Base-by-base conservation (phyloP, 35 echinoderm and acorn worm species). In the Anneissia japonica region DNA sequence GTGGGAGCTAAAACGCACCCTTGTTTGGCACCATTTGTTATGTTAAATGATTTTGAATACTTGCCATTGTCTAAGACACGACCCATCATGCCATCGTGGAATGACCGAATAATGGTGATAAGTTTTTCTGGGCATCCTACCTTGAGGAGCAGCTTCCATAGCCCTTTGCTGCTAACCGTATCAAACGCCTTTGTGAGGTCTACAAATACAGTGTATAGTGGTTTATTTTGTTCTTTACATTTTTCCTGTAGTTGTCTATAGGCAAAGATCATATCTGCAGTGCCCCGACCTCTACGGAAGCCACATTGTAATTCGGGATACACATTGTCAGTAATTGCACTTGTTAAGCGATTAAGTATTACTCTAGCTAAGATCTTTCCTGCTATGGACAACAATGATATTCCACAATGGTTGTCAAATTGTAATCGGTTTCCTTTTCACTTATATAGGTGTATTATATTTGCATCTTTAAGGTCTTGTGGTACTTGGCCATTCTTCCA, bases 231-330 rank as follows among this genome's bases (percentile, higher is more conserved):
- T 23, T 80, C 78, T 0, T 32, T 80, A 38, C 78, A 43, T 43
- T 43, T 43, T 37, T 87, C 79, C 87, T 86, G 84, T 11, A 87
- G 75, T 64, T 91, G 84, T 31, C 84, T 30, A 31, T 43, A 77
- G 13, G 77, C 84, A 91, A 91, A 87, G 12, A 81, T 82, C 90
- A 81, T 87, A 46, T 87, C 90, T 36, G n/a, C 74, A 32, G 90
- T 91, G n/a, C 79, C 84, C 36, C 90, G 9, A 32, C 39, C 84
- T 74, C 30, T 51, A 35, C 85, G 31, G 37, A 87, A 82, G 28
- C 90, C 78, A 87, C 90, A 87, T 46, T 91, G 74, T 30, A 9
- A 30, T 34, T 75, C 74, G n/a, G 51, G 51, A 64, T 13, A 64
- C 13, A 28, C 12, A 13, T 28, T 64, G 28, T 64, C 51, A 14